Percentiles rank a stretch among this genome's conserved stretches.
Conservation (phyloP, 2,113 vertebrate genomes). For the Calypte anna region DNA sequence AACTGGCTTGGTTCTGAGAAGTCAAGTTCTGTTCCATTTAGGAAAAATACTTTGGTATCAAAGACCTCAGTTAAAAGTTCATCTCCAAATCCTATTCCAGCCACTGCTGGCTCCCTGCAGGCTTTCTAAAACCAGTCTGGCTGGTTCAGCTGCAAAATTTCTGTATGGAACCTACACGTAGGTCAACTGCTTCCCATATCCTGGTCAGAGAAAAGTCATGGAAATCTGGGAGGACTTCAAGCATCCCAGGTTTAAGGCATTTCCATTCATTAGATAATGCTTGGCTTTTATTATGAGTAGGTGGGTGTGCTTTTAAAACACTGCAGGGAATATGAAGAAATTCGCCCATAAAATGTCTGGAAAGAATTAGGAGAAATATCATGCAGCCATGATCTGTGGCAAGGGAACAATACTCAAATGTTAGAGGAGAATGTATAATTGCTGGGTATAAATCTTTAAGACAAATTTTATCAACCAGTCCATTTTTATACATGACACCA, state of each 20-base stretch:
- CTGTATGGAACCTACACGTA: not conserved
- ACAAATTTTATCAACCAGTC: not conserved
- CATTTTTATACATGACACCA: not conserved
- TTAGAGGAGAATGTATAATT: not conserved
- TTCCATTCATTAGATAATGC: not conserved
- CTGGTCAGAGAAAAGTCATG: not conserved
- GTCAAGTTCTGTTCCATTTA: not conserved
- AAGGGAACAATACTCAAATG: not conserved
- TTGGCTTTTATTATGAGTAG: not conserved
- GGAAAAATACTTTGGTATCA: not conserved
- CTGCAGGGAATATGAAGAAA: not conserved
- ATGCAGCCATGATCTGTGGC: not conserved
- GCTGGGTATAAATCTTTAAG: not conserved
- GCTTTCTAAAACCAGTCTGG: not conserved
- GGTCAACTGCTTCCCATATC: constrained; percentile 4
- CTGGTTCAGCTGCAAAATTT: constrained; percentile 5
- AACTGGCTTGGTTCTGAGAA: not conserved
- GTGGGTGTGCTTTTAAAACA: not conserved
- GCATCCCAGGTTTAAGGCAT: not conserved
- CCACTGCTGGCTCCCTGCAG: not conserved
- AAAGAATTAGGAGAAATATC: not conserved
- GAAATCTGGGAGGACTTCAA: not conserved
- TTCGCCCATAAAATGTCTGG: not conserved
- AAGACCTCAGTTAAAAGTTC: not conserved
- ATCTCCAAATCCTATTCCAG: not conserved